Evolutionary conservation across 2,888 invertebrate species (phyloP), one percentile per base, ranked within the genome.

Genomic region (Mythimna lalbum): DNA sequence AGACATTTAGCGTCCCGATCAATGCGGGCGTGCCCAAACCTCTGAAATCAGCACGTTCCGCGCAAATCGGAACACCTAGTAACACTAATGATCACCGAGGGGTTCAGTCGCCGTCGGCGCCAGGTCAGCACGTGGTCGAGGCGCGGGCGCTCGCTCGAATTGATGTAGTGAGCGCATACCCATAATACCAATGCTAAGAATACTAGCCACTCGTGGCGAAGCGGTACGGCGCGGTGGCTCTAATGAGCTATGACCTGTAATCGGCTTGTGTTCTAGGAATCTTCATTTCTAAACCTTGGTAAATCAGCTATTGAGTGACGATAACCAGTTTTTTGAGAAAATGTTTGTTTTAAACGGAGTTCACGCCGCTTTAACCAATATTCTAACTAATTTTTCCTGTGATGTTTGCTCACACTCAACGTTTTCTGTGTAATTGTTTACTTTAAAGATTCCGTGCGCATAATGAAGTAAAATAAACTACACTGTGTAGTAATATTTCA

Each of bases 291-390:
- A 36, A 73, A 33, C 23, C 33, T 9, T 23, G 23, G n/a, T 52
- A n/a, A 31, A 47, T 63, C 14, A 10, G 21, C 36, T 55, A 74
- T 53, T 55, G 70, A 55, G 0, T 55, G 62, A 73, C 27, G 36
- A 27, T 53, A 0, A 1, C 27, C 55, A 36, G 39, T 7, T 39
- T 39, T 27, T 49, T 47, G 10, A 9, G 27, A 19, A 55, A 71
- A 31, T 49, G 55, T 71, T 71, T 74, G 39, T 63, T 27, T 12
- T 33, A 21, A 1, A 19, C n/a, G 33, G 10, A 6, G 21, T 31
- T 68, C 43, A 23, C 4, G 23, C 23, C 12, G 23, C 3, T 23
- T 14, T 70, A 43, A 52, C 31, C 7, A 23, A 5, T 19, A 27
- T 36, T 36, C 12, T 19, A 1, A 21, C 10, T 14, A 3, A 19